phyloP scores from a whole-genome alignment of 2,888 invertebrate species.

The Aporophyla nigra region DNA sequence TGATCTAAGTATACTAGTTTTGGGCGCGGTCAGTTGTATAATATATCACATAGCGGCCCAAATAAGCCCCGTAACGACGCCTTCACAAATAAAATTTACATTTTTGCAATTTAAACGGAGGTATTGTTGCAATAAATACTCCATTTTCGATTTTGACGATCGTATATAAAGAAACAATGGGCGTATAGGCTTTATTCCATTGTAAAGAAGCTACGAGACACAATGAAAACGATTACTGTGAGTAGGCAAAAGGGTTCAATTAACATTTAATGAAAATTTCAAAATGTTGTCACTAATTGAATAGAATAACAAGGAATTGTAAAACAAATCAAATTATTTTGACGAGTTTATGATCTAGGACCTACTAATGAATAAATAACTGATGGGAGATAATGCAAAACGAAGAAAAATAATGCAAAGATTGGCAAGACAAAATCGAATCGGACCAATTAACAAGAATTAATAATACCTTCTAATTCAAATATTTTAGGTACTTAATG shows the following conservation, averaged over 20 bases:
- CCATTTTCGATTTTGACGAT: conserved; percentile 83
- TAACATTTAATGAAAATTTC: not conserved
- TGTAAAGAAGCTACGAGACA: conserved; percentile 74
- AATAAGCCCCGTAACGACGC: conserved; percentile 82
- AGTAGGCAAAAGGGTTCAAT: conserved; percentile 65
- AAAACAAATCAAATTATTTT: not conserved
- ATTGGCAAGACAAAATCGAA: not conserved
- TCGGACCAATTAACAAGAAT: not conserved
- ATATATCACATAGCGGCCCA: conserved; percentile 82
- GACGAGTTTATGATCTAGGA: not conserved
- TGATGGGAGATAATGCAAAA: too few relatives aligned
- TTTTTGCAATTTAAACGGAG: conserved; percentile 82
- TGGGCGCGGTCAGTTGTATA: conserved; percentile 77
- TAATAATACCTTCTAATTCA: not conserved
- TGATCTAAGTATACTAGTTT: conserved; percentile 63
- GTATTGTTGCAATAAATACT: conserved; percentile 85
- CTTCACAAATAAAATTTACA: conserved; percentile 86
- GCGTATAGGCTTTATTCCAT: conserved; percentile 77
- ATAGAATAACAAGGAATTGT: not conserved
- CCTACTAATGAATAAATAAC: conserved; percentile 2
- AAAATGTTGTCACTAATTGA: not conserved
- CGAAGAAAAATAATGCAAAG: not conserved
- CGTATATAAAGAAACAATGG: conserved; percentile 85
- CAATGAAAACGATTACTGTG: conserved; percentile 85
- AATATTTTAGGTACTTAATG: not conserved